Percentiles rank a stretch among this genome's conserved stretches.
Conservation (phyloP, 2,888 invertebrate genomes). For the Ethmia dodecea region DNA sequence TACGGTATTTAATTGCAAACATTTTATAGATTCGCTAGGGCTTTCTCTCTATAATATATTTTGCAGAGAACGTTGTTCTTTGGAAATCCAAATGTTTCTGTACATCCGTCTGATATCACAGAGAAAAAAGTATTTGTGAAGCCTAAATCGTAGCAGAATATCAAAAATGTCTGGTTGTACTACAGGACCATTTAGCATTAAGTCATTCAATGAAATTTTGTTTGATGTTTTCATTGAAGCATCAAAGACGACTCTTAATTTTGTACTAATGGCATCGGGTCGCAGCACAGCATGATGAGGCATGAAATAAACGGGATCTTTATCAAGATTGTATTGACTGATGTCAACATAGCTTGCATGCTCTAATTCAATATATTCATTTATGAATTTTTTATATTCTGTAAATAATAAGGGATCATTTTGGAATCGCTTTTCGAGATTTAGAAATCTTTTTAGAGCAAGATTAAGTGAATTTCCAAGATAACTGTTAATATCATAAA, state of each 20-base stretch:
- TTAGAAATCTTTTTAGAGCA: constrained; percentile 10
- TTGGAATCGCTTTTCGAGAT: constrained; percentile 12
- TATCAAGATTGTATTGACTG: neutral
- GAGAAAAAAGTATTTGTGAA: constrained; percentile 16
- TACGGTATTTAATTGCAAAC: neutral
- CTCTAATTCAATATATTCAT: constrained; percentile 10
- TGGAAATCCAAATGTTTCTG: constrained; percentile 6
- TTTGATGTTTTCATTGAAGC: neutral
- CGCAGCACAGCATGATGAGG: constrained; percentile 4
- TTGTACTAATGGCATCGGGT: neutral
- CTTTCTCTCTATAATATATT: constrained; percentile 16
- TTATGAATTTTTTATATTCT: constrained; percentile 11
- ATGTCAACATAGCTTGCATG: constrained; percentile 8
- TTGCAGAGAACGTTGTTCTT: constrained; percentile 2
- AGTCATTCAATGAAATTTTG: constrained; percentile 5
- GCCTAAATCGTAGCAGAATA: constrained; percentile 21
- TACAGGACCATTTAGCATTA: constrained; percentile 8
- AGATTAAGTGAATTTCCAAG: constrained; percentile 12
- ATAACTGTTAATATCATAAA: neutral
- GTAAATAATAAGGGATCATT: constrained; percentile 2
- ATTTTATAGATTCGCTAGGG: constrained; percentile 3
- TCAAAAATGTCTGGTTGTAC: constrained; percentile 21
- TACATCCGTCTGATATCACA: constrained; percentile 23
- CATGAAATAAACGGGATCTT: constrained; percentile 12
- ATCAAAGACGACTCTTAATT: constrained; percentile 2